Base-by-base conservation (phyloP, 2,888 invertebrate species). In the Lacanobia oleracea region DNA sequence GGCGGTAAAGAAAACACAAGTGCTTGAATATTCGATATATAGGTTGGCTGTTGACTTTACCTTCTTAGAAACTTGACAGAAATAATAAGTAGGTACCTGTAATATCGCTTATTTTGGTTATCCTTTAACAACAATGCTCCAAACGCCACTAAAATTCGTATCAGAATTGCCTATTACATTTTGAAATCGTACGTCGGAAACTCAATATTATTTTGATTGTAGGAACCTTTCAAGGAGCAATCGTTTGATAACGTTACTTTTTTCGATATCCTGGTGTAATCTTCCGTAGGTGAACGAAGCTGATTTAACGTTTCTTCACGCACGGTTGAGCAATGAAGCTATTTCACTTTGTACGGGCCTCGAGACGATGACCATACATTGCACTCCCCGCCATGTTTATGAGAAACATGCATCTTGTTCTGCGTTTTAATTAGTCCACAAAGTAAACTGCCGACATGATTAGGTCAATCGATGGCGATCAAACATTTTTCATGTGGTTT, bases 391-490 rank as follows among this genome's bases (percentile, higher is more conserved):
- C 69, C 64, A 71, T 75, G 77, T 85, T 83, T 86, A 85, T 85
- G 74, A 79, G 84, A 78, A 79, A 79, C 86, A 65, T 72, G 74
- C 78, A 81, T 72, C 69, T 80, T 67, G 77, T 69, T 78, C 79
- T 77, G 74, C 37, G 64, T 67, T 89, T 93, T 93, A 92, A 93
- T 93, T 93, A 92, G 87, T 85, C 86, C 89, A 79, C 88, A 90
- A 85, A 86, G 89, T 91, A 93, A 93, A 92, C 91, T 81, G 76
- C 85, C 80, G 91, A 90, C 92, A 90, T 91, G 93, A 94, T 93
- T 90, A 88, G 93, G 93, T 92, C 94, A 91, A 93, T 94, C 90
- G 89, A 88, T 90, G 83, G 87, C 89, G 89, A 91, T 93, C 89
- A 89, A 89, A 91, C 90, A 90, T 89, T 89, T 91, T 91, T 91